Conservation (phyloP, 2,113 vertebrate genomes). For the Strix uralensis region DNA sequence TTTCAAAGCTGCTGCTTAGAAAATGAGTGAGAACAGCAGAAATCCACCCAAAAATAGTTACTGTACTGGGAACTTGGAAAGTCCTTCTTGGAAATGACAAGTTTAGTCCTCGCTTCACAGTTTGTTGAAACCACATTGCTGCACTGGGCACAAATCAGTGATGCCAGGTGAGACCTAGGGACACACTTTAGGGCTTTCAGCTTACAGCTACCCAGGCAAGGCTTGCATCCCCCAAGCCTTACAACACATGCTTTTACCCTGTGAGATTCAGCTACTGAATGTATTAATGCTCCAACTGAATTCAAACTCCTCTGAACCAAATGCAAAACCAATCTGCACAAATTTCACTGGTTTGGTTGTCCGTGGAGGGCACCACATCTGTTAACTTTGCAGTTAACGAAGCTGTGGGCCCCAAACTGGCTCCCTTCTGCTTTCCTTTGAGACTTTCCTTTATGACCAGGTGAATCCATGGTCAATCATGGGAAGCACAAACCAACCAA, state of each 20-base stretch:
- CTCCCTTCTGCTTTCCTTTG: not conserved
- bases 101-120: not conserved
- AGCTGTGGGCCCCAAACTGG: not conserved
- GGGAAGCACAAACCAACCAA: not conserved
- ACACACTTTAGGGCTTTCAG: rapidly evolving
- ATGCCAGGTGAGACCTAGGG: too few species aligned
- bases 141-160: not conserved
- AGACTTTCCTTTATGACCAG: not conserved
- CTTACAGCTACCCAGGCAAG: rapidly evolving
- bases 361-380: not conserved
- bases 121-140: not conserved
- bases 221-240: not conserved
- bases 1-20: not conserved
- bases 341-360: not conserved
- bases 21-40: not conserved
- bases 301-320: not conserved
- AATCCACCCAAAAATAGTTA: not conserved
- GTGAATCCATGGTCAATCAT: rapidly evolving
- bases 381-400: not conserved
- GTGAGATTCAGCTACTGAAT: not conserved
- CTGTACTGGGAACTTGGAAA: rapidly evolving
- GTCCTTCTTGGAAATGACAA: not conserved
- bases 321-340: not conserved
- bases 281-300: not conserved
- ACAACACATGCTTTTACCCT: not conserved